Base-by-base conservation (phyloP, 2,113 vertebrate species). In the Excalfactoria chinensis region DNA sequence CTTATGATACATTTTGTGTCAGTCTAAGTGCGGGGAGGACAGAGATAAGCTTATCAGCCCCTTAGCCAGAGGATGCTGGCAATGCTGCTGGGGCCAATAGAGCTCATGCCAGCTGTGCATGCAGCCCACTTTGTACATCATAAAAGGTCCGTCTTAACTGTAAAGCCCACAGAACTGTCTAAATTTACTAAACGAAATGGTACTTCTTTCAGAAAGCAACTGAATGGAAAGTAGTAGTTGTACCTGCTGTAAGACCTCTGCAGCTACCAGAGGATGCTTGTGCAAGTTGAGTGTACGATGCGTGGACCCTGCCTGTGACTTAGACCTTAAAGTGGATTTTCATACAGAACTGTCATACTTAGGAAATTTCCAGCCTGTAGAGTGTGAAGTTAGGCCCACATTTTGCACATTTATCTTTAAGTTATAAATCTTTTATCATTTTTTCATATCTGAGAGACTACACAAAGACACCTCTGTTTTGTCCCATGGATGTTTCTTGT, bases 251-350 rank as follows among this genome's bases (percentile, higher is more conserved):
- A 62, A 58, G 25, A 73, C 8, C 23, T 77, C 68, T 35, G 51
- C 51, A 68, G 18, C 35, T 70, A 69, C 35, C 40, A 71, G 43
- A 34, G n/a, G 20, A 30, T 16, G 19, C 84, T 81, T 56, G 49
- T 74, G 35, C 66, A 84, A 80, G 10, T 84, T 75, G 74, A 75
- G 77, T 26, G 7, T 49, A 46, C 11, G 26, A 48, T 53, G 44
- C 72, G 58, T 51, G 37, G 73, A 86, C 41, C 30, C 58, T 75
- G 63, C 74, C 70, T 70, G 73, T 90, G 80, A 88, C 59, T 90
- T 72, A 18, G 66, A 75, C 82, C 77, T 88, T 92, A 89, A 86
- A 92, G 93, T 66, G 49, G 48, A 69, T 93, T 90, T 88, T 89
- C 70, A 75, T 41, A 56, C 34, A 66, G 13, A 88, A 71, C 58